Conservation (phyloP, 2,797 vertebrate genomes). For the Graptemys geographica region DNA sequence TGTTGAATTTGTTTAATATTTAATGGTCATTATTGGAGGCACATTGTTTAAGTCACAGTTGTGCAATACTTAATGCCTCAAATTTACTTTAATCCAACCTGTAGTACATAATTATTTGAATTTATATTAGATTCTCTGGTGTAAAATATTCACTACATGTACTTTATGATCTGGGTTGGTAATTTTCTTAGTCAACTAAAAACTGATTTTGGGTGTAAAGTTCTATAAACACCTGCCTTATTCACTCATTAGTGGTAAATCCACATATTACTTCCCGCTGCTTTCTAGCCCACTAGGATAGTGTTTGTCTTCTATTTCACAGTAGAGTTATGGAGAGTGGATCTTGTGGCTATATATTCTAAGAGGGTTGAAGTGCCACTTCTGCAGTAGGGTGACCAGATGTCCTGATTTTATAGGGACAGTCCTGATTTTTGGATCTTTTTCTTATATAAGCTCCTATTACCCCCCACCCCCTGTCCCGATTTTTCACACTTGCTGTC, state of each 20-base stretch:
- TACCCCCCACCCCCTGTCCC: no score
- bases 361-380: neutral
- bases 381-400: no score
- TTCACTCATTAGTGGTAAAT: neutral
- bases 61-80: neutral
- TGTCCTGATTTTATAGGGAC: no score
- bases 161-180: neutral
- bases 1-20: neutral
- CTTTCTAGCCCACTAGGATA: neutral
- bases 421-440: no score
- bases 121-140: neutral
- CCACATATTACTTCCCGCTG: neutral
- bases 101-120: neutral
- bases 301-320: neutral
- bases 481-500: no score
- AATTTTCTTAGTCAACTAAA: neutral
- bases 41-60: neutral
- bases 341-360: neutral
- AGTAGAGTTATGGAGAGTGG: neutral
- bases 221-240: neutral
- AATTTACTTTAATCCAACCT: neutral
- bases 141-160: neutral
- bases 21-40: neutral
- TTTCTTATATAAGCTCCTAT: no score
- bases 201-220: neutral